Base-by-base conservation (phyloP, 2,113 vertebrate species). In the Brachyistius frenatus region DNA sequence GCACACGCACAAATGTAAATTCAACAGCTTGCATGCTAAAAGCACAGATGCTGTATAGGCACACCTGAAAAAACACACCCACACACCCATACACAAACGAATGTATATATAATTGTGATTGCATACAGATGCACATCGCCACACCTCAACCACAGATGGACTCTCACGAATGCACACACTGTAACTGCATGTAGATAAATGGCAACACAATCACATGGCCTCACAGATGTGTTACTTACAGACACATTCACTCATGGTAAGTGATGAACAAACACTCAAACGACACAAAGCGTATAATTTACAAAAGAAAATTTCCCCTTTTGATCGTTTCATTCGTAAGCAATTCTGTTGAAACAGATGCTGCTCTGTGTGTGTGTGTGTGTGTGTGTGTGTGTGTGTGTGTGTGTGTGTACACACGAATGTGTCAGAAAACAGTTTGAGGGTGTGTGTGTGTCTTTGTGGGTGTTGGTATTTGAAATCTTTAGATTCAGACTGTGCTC, bases 251-350 rank as follows among this genome's bases (percentile, higher is more conserved):
- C 78, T 85, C 33, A 49, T 76, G 75, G 70, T 53, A 46, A 71
- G 58, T 57, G 62, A 71, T 72, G 46, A 56, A 81, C 53, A 72
- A 67, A 78, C 76, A 68, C 58, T 54, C 37, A 79, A 75, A 79
- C 63, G 69, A 53, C 65, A 75, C 23, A 60, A 72, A 86, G 58
- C 41, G n/a, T 52, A 67, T 66, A 41, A 80, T 87, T 87, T 84
- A 68, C 84, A 78, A 76, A 83, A 84, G 73, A 67, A 66, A 76
- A 47, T 14, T 72, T 60, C 61, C 52, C 65, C 23, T 23, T 83
- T 85, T 90, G 85, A 90, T 86, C 66, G 8, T 76, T 80, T 68
- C 70, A 73, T 86, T 83, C 74, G 68, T 56, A 32, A 55, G 44
- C 5, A 30, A 50, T 66, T 44, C 0, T 74, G 58, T 52, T 76